These are phyloP conservation scores for Peromyscus aztecus DNA, from an alignment of 2,797 vertebrate genomes.

Conservation along the genomic window DNA sequence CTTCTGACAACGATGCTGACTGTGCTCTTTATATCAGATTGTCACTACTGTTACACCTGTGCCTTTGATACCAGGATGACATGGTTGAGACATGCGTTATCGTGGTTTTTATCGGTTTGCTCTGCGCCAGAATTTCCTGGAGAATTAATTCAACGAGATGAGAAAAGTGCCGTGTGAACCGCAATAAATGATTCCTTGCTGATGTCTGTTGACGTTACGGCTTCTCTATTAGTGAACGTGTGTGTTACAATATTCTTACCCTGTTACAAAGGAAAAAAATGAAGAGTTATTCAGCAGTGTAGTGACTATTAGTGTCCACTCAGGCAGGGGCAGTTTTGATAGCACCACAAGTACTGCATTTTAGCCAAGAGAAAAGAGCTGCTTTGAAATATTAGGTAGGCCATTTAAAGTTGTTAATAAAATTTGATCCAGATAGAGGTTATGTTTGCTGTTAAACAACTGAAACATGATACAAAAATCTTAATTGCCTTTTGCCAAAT, in stretches of 20 bases:
- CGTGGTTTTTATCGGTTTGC: conserved; percentile 7
- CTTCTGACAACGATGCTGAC: not conserved
- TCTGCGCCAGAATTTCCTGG: conserved; percentile 64
- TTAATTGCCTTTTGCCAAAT: conserved; percentile 58
- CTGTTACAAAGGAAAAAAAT: not conserved
- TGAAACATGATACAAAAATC: conserved; percentile 25
- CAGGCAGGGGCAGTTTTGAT: conserved; percentile 36
- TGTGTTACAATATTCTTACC: not conserved
- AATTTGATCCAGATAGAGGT: conserved; percentile 11
- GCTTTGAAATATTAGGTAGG: conserved; percentile 48
- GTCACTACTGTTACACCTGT: not conserved
- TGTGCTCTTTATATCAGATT: conserved; percentile 50
- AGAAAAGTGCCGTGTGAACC: conserved; percentile 11
- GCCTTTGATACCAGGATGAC: not conserved
- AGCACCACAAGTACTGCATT: not conserved
- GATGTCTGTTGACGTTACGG: not conserved
- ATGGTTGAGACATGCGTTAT: conserved; percentile 49
- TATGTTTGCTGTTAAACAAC: conserved; percentile 52
- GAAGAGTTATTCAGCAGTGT: not conserved
- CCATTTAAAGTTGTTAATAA: conserved; percentile 26
- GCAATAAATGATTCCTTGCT: not conserved
- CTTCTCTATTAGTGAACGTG: not conserved
- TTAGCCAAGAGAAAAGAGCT: not conserved
- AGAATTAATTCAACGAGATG: not conserved
- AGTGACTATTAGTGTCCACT: conserved; percentile 1